Evolutionary conservation across 2,113 vertebrate genomes (phyloP).

Genomic region (Malurus elegans): DNA sequence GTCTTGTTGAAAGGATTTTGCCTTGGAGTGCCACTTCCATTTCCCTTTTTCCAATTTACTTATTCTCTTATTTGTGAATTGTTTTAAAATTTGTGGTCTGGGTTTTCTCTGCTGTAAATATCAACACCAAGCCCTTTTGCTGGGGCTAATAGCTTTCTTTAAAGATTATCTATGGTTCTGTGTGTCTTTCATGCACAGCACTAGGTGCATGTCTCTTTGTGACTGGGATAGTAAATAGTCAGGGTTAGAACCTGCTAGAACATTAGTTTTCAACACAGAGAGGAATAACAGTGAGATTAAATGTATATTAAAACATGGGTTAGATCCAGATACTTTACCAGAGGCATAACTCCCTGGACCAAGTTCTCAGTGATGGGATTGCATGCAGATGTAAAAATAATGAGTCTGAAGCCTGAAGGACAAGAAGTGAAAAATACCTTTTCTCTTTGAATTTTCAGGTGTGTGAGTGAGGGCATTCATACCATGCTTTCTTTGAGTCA

Average conservation of each 20-base stretch:
- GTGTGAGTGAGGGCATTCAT: background rate
- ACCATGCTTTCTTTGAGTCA: background rate
- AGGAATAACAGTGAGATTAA: background rate
- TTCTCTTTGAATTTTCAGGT: background rate
- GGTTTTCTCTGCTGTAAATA: background rate
- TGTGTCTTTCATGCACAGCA: background rate
- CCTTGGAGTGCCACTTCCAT: background rate
- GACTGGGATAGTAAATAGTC: background rate
- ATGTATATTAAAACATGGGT: background rate
- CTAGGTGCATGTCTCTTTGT: background rate
- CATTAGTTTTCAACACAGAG: background rate
- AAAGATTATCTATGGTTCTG: background rate
- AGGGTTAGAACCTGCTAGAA: background rate
- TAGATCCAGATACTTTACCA: background rate
- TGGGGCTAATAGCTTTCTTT: background rate
- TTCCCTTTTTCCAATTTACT: background rate
- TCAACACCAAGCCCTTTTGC: background rate
- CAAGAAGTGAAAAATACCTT: background rate
- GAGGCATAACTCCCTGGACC: background rate
- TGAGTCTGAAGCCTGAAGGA: background rate
- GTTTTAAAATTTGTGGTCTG: background rate
- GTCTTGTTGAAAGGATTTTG: constrained; percentile 3
- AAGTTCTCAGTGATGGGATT: background rate
- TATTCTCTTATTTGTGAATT: background rate
- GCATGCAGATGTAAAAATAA: background rate